These are phyloP conservation scores for Drosophila basisetae DNA, from an alignment of 2,888 invertebrate species.

Conservation along the genomic window DNA sequence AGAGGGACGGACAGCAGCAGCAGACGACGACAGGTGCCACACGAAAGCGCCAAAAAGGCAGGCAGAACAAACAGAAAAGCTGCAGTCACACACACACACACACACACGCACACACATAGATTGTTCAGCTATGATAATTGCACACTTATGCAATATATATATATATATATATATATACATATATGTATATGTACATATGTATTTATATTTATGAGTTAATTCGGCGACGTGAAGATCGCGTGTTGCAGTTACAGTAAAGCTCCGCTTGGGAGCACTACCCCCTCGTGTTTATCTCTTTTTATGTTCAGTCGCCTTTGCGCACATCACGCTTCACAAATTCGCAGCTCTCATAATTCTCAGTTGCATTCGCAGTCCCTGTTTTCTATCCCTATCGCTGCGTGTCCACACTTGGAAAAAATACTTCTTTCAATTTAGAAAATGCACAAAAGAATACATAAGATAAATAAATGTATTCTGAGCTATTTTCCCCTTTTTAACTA, in stretches of 20 bases:
- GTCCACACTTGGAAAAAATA: background rate
- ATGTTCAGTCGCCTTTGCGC: slow-evolving; percentile 49
- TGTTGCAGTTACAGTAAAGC: slow-evolving; percentile 67
- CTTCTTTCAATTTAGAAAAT: background rate
- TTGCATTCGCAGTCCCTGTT: slow-evolving; percentile 21
- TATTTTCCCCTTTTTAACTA: background rate
- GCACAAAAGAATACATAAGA: background rate
- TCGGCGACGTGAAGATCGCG: slow-evolving; percentile 69
- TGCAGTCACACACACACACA: slow-evolving; percentile 21
- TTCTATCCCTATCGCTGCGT: slow-evolving; percentile 7
- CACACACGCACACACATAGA: slow-evolving; percentile 16
- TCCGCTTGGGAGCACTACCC: background rate
- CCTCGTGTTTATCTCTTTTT: background rate
- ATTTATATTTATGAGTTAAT: slow-evolving; percentile 73
- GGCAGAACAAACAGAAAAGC: slow-evolving; percentile 52
- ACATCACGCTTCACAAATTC: slow-evolving; percentile 81
- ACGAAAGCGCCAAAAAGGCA: slow-evolving; percentile 79
- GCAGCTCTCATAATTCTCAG: slow-evolving; percentile 78
- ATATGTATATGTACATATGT: background rate
- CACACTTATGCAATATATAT: slow-evolving; percentile 50
- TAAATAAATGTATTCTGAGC: background rate
- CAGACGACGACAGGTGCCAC: slow-evolving; percentile 74
- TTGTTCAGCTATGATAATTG: slow-evolving; percentile 75
- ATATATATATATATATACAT: background rate
- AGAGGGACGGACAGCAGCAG: slow-evolving; percentile 18